Evolutionary conservation across 2,797 vertebrate genomes (phyloP).

Genomic region (Tokudaia tokunoshimensis): DNA sequence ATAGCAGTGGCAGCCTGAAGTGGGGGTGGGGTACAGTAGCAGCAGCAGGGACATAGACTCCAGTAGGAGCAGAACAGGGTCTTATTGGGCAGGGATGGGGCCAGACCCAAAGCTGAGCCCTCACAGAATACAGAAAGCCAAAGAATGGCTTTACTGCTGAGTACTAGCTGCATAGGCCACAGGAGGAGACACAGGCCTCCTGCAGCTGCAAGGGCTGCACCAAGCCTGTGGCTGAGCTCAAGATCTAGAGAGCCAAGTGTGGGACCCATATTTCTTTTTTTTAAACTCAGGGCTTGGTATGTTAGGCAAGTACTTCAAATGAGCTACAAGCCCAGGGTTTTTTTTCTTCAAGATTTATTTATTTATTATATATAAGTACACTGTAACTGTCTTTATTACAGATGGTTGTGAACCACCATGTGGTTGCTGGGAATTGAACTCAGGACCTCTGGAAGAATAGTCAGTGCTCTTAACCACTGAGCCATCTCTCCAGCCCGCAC

Average conservation of each 20-base stretch:
- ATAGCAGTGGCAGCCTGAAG: background rate
- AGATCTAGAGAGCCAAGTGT: constrained; percentile 91
- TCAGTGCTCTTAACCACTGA: too few species aligned
- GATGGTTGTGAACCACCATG: too few species aligned
- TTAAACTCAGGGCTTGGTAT: too few species aligned
- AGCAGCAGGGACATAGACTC: background rate
- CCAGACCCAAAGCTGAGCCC: constrained; percentile 69
- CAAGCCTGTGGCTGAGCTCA: constrained; percentile 91
- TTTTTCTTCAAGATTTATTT: too few species aligned
- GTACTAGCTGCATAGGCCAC: constrained; percentile 92
- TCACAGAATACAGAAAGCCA: constrained; percentile 20
- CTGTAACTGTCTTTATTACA: too few species aligned
- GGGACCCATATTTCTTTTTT: too few species aligned
- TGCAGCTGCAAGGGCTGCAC: constrained; percentile 92
- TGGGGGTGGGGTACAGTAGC: background rate
- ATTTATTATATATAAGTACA: too few species aligned
- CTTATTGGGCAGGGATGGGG: constrained; percentile 58
- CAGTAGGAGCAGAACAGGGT: background rate
- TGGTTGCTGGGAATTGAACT: too few species aligned
- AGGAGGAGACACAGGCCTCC: constrained; percentile 95
- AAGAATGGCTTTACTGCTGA: constrained; percentile 87
- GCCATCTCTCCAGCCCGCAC: constrained; percentile 77
- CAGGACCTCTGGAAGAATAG: too few species aligned
- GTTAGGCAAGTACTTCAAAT: too few species aligned
- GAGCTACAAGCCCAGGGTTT: too few species aligned